phyloP scores from a whole-genome alignment of 2,888 invertebrate genomes.

The Ornithoptera alexandrae region DNA sequence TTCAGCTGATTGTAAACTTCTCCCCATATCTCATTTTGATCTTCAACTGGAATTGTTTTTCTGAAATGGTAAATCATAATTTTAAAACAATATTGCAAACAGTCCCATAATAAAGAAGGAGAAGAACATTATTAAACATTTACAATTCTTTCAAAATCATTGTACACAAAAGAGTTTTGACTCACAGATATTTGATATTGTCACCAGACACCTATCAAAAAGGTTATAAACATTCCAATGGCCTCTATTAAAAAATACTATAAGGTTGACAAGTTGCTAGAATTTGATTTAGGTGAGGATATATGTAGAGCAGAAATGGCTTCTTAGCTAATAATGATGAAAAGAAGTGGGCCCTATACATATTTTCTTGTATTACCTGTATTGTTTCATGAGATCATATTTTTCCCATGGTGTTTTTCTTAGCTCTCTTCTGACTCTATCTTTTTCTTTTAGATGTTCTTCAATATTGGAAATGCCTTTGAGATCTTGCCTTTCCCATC shows the following conservation, averaged over 20 bases:
- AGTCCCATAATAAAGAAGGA: no score
- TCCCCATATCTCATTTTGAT: slow-evolving; percentile 90
- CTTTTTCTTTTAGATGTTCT: slow-evolving; percentile 76
- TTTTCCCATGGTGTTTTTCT: slow-evolving; percentile 89
- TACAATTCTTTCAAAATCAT: no score
- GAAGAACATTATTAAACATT: no score
- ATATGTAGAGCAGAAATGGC: no score
- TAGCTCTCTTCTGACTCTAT: slow-evolving; percentile 74
- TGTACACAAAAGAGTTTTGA: no score
- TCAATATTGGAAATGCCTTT: slow-evolving; percentile 85
- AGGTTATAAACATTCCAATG: no score
- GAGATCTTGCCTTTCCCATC: slow-evolving; percentile 91
- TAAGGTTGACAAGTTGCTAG: no score
- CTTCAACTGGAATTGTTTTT: slow-evolving; percentile 91
- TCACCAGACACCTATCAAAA: no score
- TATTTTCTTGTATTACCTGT: slow-evolving; percentile 79
- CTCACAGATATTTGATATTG: no score
- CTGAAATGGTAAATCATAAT: slow-evolving; percentile 59
- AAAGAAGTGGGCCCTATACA: not conserved
- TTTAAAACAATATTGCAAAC: slow-evolving; percentile 26
- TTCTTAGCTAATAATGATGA: no score
- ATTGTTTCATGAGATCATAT: slow-evolving; percentile 96
- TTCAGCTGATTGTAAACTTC: slow-evolving; percentile 89
- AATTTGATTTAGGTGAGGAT: no score
- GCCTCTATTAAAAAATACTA: no score